Percentiles rank a stretch among this genome's conserved stretches.
These are phyloP conservation scores for Microvelia longipes DNA, from an alignment of 1,140 invertebrate species.

Conservation along the genomic window DNA sequence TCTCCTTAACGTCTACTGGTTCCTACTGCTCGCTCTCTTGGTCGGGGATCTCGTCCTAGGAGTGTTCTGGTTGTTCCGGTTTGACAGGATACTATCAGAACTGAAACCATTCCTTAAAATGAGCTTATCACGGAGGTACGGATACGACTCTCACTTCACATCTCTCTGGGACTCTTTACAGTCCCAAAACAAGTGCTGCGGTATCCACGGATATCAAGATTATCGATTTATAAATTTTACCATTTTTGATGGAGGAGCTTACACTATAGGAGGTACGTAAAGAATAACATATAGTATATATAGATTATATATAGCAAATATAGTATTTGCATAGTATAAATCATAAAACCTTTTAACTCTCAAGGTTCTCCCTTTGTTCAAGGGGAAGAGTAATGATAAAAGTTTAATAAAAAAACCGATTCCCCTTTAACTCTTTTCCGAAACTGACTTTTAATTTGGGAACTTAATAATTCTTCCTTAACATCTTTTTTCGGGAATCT, in stretches of 20 bases:
- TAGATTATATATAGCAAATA: too few relatives aligned
- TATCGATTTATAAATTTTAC: constrained; percentile 30
- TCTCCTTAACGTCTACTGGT: constrained; percentile 69
- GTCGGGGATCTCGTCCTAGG: constrained; percentile 71
- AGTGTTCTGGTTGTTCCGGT: constrained; percentile 71
- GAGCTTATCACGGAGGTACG: constrained; percentile 36
- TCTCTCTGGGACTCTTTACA: constrained; percentile 68
- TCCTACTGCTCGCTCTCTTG: constrained; percentile 58
- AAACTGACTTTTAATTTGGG: too few relatives aligned
- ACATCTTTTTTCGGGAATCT: too few relatives aligned
- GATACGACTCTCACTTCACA: constrained; percentile 50
- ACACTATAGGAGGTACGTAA: too few relatives aligned
- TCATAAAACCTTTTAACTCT: too few relatives aligned
- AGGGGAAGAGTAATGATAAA: too few relatives aligned
- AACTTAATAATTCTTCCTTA: too few relatives aligned
- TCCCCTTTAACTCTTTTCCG: too few relatives aligned
- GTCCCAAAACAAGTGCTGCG: constrained; percentile 59
- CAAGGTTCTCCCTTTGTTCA: too few relatives aligned
- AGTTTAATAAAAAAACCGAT: too few relatives aligned
- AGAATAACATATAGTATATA: too few relatives aligned
- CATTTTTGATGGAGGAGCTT: not conserved
- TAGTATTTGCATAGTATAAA: too few relatives aligned
- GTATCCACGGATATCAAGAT: constrained; percentile 50
- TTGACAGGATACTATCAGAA: constrained; percentile 54
- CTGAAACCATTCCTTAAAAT: constrained; percentile 47